Conservation (phyloP, 2,113 vertebrate species). For the Meriones unguiculatus region DNA sequence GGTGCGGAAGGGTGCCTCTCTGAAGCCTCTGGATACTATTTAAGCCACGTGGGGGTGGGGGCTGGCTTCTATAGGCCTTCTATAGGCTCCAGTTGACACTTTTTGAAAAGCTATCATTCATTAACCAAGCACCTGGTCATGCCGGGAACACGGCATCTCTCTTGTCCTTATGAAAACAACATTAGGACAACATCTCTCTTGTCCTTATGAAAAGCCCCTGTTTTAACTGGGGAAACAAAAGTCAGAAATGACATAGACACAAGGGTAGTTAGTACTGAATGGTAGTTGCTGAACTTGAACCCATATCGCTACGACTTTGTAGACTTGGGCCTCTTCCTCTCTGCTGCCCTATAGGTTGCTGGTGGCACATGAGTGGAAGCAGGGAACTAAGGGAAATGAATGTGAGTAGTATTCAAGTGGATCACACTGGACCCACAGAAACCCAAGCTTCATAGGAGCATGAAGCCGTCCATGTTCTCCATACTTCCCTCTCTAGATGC, state of each 20-base stretch:
- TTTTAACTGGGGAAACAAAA: background rate
- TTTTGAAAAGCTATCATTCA: background rate
- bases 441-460: background rate
- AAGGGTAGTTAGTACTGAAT: background rate
- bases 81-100: background rate
- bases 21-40: background rate
- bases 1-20: background rate
- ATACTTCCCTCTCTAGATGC: background rate
- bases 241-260: background rate
- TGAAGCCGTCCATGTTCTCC: background rate
- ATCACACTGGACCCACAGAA: background rate
- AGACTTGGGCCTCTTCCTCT: background rate
- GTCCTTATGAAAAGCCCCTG: background rate
- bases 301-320: background rate
- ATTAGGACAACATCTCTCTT: background rate
- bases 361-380: background rate
- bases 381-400: background rate
- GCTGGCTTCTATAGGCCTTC: background rate
- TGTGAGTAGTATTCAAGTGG: background rate
- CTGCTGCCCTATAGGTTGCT: background rate
- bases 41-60: background rate
- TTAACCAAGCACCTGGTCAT: background rate
- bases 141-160: background rate
- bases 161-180: background rate
- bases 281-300: slow-evolving; percentile 17